Evolutionary conservation across 2,797 vertebrate species (phyloP), one percentile per base, ranked within the genome.

Genomic region (Helicolenus hilgendorfi): DNA sequence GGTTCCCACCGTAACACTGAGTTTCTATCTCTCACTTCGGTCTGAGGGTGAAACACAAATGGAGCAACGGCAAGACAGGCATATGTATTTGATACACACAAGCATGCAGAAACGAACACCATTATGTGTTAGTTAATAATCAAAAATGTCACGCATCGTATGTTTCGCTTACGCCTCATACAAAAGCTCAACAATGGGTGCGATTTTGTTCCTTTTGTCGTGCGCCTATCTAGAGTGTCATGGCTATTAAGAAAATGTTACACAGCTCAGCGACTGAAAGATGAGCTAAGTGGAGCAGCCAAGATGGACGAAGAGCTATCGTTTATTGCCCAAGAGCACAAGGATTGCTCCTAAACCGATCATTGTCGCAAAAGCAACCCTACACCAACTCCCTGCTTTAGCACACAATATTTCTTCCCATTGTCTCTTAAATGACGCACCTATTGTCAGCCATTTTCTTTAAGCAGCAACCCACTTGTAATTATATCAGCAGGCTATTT

Each of bases 201-300:
- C 75, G 80, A 94, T 92, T 91, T 65, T 56, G 72, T 72, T 33
- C 81, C 58, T 84, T 95, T 65, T 95, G 93, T 95, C 11, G 10
- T 24, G 74, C 1, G 18, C 86, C 85, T 65, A 65, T 85, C 63
- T 88, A 83, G 92, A 91, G 83, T 95, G 60, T 93, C 91, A 72
- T 26, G 33, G 49, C 71, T 72, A 64, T 29, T 81, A 53, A 33
- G 87, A 58, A 81, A 81, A 83, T 75, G 84, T 76, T 73, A 26
- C 77, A 53, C 83, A 86, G 79, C 81, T 91, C 45, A 77, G 82
- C 71, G 56, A 67, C 65, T 89, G 93, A 94, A 95, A 95, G 92
- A 77, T 24, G 92, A 95, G 89, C 86, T 91, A 96, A 93, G 73
- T 94, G 83, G 92, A 94, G 79, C 91, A 92, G 72, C 72, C 72